phyloP scores from a whole-genome alignment of 2,888 invertebrate genomes.

The Morpho deidamia region DNA sequence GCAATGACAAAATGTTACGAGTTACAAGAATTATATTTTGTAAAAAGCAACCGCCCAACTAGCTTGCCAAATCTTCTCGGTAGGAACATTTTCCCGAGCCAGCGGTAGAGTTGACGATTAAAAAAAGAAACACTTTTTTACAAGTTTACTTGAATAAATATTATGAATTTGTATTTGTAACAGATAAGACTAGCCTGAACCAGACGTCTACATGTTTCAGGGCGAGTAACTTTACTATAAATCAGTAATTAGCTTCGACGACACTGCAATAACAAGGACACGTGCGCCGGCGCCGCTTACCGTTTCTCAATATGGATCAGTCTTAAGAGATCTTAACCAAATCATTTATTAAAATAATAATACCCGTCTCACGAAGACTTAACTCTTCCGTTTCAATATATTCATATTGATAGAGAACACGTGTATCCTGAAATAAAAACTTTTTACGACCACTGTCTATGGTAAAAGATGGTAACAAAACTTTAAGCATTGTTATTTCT shows the following conservation, averaged over 20 bases:
- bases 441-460: neutral
- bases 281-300: conserved; percentile 37
- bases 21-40: no score
- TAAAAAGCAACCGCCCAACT: no score
- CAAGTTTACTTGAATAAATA: no score
- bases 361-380: neutral
- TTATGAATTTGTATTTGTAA: no score
- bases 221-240: conserved; percentile 27
- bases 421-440: conserved; percentile 1
- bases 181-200: no score
- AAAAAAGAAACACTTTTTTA: no score
- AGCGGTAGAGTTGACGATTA: no score
- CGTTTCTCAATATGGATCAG: conserved; percentile 17
- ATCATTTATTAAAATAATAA: conserved; percentile 12
- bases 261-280: conserved; percentile 44
- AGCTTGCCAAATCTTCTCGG: no score
- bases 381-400: neutral
- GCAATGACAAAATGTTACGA: no score
- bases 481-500: neutral
- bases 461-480: no score
- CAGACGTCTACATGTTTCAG: neutral
- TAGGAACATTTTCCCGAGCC: no score
- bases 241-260: conserved; percentile 43
- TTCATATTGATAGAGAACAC: neutral
- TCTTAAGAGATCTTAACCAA: conserved; percentile 3